phyloP scores from a whole-genome alignment of 2,888 invertebrate genomes.

The Carterocephalus palaemon region DNA sequence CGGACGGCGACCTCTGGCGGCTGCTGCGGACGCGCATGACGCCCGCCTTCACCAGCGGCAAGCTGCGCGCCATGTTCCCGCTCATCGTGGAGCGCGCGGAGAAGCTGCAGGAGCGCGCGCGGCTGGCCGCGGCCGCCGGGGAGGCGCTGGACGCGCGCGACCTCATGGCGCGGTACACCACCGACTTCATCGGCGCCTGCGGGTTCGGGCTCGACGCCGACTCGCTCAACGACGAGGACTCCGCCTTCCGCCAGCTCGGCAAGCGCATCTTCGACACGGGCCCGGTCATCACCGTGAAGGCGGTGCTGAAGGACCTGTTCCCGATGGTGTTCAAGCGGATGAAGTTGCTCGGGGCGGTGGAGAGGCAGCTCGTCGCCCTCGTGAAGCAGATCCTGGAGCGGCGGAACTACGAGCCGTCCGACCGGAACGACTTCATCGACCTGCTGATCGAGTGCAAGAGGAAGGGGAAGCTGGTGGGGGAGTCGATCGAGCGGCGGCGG shows the following conservation, averaged over 20 bases:
- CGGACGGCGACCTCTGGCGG: slow-evolving; percentile 47
- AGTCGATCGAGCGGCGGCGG: slow-evolving; percentile 46
- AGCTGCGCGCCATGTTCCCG: slow-evolving; percentile 58
- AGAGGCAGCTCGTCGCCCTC: slow-evolving; percentile 40
- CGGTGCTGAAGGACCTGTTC: slow-evolving; percentile 46
- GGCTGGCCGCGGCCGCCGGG: slow-evolving; percentile 10
- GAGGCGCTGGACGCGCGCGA: slow-evolving; percentile 42
- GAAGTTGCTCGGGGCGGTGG: slow-evolving; percentile 39
- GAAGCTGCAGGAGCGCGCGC: slow-evolving; percentile 17
- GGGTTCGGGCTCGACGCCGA: slow-evolving; percentile 56
- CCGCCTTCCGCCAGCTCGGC: slow-evolving; percentile 52
- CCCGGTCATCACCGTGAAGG: slow-evolving; percentile 36
- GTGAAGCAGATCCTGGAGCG: slow-evolving; percentile 44
- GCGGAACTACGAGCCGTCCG: slow-evolving; percentile 46
- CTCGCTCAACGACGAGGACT: slow-evolving; percentile 49
- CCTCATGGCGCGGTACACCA: slow-evolving; percentile 48
- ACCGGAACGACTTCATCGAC: slow-evolving; percentile 54
- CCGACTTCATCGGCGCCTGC: slow-evolving; percentile 44
- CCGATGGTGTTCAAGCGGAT: slow-evolving; percentile 42
- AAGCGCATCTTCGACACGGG: slow-evolving; percentile 40
- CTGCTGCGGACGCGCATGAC: slow-evolving; percentile 17
- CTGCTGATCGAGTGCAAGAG: slow-evolving; percentile 47
- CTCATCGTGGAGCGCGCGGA: slow-evolving; percentile 41
- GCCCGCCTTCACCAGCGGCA: slow-evolving; percentile 49
- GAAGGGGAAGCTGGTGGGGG: slow-evolving; percentile 44